phyloP scores from a whole-genome alignment of 2,888 invertebrate species.

The Lathronympha strigana region DNA sequence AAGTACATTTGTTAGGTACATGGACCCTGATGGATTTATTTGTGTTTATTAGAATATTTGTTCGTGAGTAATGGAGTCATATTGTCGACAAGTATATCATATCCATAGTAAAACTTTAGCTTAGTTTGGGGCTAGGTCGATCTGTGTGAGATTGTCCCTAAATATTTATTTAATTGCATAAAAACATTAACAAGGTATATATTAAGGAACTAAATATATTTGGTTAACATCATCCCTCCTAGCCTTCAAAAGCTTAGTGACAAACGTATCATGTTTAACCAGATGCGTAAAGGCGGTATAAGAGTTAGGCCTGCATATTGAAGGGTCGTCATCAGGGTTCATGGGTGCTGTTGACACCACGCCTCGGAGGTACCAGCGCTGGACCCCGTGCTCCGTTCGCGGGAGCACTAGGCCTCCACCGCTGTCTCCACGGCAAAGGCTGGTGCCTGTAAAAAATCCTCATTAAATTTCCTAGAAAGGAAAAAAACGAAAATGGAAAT shows the following conservation, averaged over 20 bases:
- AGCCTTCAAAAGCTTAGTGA: not conserved
- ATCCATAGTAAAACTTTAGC: too few relatives aligned
- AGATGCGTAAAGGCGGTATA: not conserved
- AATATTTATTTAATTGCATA: too few relatives aligned
- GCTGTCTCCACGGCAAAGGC: slow-evolving; percentile 13
- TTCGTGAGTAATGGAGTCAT: too few relatives aligned
- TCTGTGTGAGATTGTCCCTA: too few relatives aligned
- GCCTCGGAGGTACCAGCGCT: slow-evolving; percentile 17
- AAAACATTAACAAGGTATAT: too few relatives aligned
- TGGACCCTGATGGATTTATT: too few relatives aligned
- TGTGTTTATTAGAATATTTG: too few relatives aligned
- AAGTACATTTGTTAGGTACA: too few relatives aligned
- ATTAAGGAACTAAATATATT: not conserved
- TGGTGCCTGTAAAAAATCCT: not conserved
- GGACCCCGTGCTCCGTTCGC: not conserved
- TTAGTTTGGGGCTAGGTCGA: too few relatives aligned
- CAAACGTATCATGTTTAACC: not conserved
- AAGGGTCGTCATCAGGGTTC: not conserved
- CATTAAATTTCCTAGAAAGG: too few relatives aligned
- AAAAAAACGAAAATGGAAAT: too few relatives aligned
- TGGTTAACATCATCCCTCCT: not conserved
- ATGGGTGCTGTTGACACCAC: not conserved
- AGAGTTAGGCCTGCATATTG: not conserved
- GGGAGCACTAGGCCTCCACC: slow-evolving; percentile 12
- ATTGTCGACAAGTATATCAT: too few relatives aligned